Evolutionary conservation across 2,888 invertebrate genomes (phyloP).

Genomic region (Eurois occulta): DNA sequence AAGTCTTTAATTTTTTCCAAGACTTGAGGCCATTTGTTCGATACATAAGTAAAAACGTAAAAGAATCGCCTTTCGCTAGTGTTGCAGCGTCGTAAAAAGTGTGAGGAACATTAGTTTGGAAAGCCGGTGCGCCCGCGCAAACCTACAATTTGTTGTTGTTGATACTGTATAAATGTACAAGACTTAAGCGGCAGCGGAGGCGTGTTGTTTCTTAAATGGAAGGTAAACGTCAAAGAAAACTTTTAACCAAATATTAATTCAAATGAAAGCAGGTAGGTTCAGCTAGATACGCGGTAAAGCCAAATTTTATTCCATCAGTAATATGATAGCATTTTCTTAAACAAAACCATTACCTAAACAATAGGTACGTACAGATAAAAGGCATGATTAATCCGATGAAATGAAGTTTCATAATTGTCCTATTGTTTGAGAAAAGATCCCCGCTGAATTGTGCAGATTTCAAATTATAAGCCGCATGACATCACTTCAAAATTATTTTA

Average conservation of each 20-base stretch:
- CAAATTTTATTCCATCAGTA: neutral
- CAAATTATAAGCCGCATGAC: neutral
- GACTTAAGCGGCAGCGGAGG: conserved; percentile 28
- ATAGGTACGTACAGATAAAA: neutral
- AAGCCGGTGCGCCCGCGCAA: conserved; percentile 69
- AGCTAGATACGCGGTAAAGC: neutral
- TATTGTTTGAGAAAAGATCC: neutral
- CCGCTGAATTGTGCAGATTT: neutral
- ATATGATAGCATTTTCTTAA: neutral
- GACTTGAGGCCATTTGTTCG: conserved; percentile 27
- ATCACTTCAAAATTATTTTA: neutral
- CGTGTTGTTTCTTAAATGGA: neutral
- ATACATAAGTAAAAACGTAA: conserved; percentile 26
- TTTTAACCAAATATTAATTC: neutral
- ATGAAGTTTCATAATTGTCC: neutral
- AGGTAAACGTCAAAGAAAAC: too few species aligned
- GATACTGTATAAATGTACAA: conserved; percentile 39
- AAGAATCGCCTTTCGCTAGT: conserved; percentile 65
- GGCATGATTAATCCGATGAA: neutral
- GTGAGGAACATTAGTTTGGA: conserved; percentile 70
- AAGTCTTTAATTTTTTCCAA: conserved; percentile 16
- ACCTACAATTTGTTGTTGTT: conserved; percentile 52
- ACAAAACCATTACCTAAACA: neutral
- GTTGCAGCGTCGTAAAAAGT: conserved; percentile 62
- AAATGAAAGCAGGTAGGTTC: neutral